Evolutionary conservation across 2,113 vertebrate genomes (phyloP), one percentile per base, ranked within the genome.

Genomic region (Pelecanus crispus): DNA sequence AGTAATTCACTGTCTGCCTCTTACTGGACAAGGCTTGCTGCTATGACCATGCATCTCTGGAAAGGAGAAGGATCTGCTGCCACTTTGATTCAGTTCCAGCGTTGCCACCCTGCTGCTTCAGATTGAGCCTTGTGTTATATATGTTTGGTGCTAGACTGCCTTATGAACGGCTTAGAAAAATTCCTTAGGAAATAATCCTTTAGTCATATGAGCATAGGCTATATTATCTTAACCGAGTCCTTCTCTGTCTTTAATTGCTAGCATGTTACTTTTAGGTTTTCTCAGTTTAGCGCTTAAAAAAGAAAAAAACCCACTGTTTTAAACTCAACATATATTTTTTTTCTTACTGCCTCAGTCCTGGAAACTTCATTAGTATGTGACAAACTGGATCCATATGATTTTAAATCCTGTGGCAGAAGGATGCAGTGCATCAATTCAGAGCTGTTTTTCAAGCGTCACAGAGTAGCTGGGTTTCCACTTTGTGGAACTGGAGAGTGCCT

Each of bases 381-480:
- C 56, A 89, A 84, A 61, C 61, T 44, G 52, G n/a, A 89, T 96
- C n/a, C 38, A 28, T 93, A 18, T 52, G 68, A 86, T 62, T 97
- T 38, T 42, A 92, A 89, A 50, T 75, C 77, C 90, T 79, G 14
- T 80, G 79, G 40, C 71, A 90, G 87, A 93, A 95, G 86, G 28
- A 94, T 91, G 31, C 19, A 78, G 67, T 36, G 36, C 61, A 87
- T 92, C 21, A 91, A 75, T 96, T 95, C 88, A 80, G 55, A 95
- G 77, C 52, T 96, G 92, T 93, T 97, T 97, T 96, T 97, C 90
- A 97, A 97, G 92, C 96, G 91, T 96, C 88, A 95, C 40, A 14
- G 89, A 88, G 56, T 88, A 97, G 83, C 81, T 96, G 80, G 53
- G 40, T 92, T 97, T 97, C 86, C 75, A 95, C 96, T 96, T 12